Conservation (phyloP, 2,797 vertebrate species). For the Lacerta agilis region DNA sequence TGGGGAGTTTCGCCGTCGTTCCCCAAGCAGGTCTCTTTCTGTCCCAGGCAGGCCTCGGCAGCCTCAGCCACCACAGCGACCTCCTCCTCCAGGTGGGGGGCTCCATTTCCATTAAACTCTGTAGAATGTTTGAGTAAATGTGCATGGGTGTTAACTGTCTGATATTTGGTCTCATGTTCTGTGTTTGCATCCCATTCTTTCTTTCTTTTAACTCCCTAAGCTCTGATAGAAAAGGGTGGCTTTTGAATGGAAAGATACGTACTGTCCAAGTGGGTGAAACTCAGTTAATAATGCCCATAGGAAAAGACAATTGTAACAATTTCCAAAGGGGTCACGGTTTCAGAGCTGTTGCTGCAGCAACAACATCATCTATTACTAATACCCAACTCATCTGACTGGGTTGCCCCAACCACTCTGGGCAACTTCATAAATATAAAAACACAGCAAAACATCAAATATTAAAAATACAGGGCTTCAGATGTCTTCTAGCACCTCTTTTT, state of each 20-base stretch:
- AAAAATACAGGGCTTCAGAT: too few species aligned
- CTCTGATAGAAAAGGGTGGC: neutral
- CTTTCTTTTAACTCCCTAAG: neutral
- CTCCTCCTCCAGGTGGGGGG: constrained; percentile 82
- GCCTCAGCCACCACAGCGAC: constrained; percentile 78
- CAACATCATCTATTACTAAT: too few species aligned
- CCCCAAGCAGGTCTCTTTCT: constrained; percentile 81
- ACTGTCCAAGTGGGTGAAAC: neutral
- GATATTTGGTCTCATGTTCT: neutral
- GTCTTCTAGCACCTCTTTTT: too few species aligned
- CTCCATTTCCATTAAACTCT: neutral
- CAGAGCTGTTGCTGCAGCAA: neutral
- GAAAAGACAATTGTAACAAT: neutral
- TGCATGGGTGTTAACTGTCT: neutral
- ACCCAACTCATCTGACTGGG: too few species aligned
- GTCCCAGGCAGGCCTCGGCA: constrained; percentile 76
- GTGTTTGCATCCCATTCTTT: neutral
- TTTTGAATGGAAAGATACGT: neutral
- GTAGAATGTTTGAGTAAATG: neutral
- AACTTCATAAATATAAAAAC: too few species aligned
- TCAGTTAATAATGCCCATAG: neutral
- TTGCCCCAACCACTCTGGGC: too few species aligned
- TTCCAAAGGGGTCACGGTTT: neutral
- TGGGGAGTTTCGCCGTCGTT: constrained; percentile 61
- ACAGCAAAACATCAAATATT: too few species aligned